These are phyloP conservation scores for Synodontis membranacea DNA, from an alignment of 2,113 vertebrate genomes.

Conservation along the genomic window DNA sequence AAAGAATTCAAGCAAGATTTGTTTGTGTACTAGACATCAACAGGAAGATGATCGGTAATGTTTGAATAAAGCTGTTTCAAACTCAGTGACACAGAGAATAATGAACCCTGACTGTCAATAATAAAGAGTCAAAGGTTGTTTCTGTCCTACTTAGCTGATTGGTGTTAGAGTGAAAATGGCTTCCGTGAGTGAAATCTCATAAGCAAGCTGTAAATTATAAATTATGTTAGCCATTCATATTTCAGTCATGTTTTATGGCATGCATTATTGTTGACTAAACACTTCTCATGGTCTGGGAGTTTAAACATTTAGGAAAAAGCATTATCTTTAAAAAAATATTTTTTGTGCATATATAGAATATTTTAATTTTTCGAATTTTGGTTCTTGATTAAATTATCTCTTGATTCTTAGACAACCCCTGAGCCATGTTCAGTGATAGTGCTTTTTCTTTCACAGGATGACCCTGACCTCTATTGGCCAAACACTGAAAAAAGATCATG, in stretches of 20 bases:
- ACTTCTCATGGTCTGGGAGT: not conserved
- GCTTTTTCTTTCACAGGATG: slow-evolving; percentile 55
- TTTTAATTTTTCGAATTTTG: not conserved
- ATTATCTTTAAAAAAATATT: not conserved
- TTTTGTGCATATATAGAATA: not conserved
- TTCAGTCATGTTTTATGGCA: not conserved
- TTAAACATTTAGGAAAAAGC: not conserved
- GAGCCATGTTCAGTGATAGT: slow-evolving; percentile 14
- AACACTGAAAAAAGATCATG: slow-evolving; percentile 66
- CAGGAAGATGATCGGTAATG: not conserved
- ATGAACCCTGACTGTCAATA: slow-evolving; percentile 3
- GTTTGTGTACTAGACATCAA: not conserved
- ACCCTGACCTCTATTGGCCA: slow-evolving; percentile 60
- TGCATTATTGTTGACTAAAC: not conserved
- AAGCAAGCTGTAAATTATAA: not conserved
- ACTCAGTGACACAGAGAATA: not conserved
- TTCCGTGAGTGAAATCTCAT: not conserved
- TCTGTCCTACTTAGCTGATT: not conserved
- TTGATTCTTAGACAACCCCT: slow-evolving; percentile 24
- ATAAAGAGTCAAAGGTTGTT: not conserved
- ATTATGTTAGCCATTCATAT: not conserved
- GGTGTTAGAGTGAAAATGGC: not conserved
- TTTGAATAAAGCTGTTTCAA: not conserved
- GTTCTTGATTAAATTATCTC: not conserved
- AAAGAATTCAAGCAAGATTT: not conserved